phyloP scores from a whole-genome alignment of 2,888 invertebrate genomes.

The Caenorhabditis imperialis region DNA sequence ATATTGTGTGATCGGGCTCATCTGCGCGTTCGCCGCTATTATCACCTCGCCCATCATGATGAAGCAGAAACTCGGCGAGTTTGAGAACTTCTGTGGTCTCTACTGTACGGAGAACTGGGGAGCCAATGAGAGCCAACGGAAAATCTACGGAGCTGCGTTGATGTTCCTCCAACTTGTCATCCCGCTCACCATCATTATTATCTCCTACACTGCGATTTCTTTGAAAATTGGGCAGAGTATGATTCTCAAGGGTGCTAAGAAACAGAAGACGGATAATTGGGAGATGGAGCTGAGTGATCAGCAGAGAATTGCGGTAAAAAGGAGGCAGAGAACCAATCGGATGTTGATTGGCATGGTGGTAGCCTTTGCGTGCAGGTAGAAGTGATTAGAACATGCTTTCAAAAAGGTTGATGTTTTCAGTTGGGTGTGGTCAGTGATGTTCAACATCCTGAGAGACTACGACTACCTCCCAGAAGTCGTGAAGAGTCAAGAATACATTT shows the following conservation, averaged over 20 bases:
- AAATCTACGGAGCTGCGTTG: conserved; percentile 72
- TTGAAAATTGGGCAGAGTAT: conserved; percentile 74
- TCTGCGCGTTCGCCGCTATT: conserved; percentile 65
- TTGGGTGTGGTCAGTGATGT: conserved; percentile 75
- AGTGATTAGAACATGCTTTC: no score
- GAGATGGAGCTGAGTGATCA: conserved; percentile 70
- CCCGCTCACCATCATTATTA: conserved; percentile 74
- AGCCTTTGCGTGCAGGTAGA: conserved; percentile 69
- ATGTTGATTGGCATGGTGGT: conserved; percentile 77
- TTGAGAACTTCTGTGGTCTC: conserved; percentile 71
- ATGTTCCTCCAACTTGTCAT: conserved; percentile 75
- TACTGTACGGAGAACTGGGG: conserved; percentile 72
- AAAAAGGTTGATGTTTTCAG: no score
- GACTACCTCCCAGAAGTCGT: conserved; percentile 71
- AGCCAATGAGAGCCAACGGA: conserved; percentile 60
- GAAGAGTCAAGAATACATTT: conserved; percentile 73
- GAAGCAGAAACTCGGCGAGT: conserved; percentile 69
- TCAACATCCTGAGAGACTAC: conserved; percentile 75
- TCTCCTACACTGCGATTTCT: conserved; percentile 76
- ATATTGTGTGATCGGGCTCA: conserved; percentile 66
- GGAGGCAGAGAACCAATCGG: conserved; percentile 76
- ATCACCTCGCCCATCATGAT: conserved; percentile 72
- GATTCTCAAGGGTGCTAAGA: conserved; percentile 72
- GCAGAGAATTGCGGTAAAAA: conserved; percentile 71
- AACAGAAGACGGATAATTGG: conserved; percentile 67